phyloP scores from a whole-genome alignment of 2,113 vertebrate genomes.

The Ceyx melanurus region DNA sequence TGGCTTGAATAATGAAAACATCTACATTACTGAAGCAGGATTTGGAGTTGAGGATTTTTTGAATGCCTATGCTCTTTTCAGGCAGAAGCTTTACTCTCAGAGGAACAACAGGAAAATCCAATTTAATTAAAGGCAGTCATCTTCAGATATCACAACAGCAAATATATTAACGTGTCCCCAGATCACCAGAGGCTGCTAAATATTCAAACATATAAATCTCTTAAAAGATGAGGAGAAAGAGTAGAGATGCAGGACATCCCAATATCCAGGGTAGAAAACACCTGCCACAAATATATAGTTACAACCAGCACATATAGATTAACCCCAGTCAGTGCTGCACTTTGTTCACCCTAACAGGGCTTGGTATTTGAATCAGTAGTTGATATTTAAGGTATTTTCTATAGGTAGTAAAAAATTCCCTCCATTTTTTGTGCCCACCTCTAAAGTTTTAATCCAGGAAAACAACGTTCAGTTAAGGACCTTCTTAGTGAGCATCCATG shows the following conservation, averaged over 20 bases:
- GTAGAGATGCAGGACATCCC: background rate
- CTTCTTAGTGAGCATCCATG: background rate
- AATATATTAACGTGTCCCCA: background rate
- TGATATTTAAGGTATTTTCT: background rate
- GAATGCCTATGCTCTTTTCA: background rate
- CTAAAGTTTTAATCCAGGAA: background rate
- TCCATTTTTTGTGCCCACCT: background rate
- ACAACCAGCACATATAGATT: background rate
- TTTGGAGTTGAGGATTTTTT: background rate
- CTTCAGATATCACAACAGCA: conserved; percentile 18
- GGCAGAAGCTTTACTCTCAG: conserved; percentile 13
- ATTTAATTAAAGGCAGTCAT: conserved; percentile 43
- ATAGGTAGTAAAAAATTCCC: background rate
- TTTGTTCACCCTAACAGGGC: background rate
- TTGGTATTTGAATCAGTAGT: background rate
- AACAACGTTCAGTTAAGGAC: background rate
- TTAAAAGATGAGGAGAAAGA: background rate
- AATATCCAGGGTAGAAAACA: background rate
- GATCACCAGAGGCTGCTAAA: background rate
- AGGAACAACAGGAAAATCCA: conserved; percentile 1
- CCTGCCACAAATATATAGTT: background rate
- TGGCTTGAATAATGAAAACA: background rate
- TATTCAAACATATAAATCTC: background rate
- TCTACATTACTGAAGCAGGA: background rate
- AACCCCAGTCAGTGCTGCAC: background rate